These are phyloP conservation scores for Epinephelus malabaricus DNA, from an alignment of 2,797 vertebrate genomes.

Conservation along the genomic window DNA sequence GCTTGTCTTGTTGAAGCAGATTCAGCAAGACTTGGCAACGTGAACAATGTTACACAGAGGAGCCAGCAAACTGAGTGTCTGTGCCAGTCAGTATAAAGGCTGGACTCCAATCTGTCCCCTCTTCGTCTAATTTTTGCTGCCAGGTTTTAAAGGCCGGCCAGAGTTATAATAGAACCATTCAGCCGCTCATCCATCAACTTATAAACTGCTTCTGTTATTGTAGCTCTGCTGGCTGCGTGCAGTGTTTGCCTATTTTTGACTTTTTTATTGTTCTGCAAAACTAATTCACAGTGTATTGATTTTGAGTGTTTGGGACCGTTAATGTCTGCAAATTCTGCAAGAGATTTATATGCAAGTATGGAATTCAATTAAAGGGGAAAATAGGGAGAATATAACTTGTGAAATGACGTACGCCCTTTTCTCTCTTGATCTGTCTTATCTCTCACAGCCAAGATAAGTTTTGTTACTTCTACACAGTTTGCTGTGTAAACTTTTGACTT, in stretches of 20 bases:
- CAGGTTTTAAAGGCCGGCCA: constrained; percentile 68
- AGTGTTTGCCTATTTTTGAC: constrained; percentile 18
- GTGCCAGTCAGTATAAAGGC: constrained; percentile 69
- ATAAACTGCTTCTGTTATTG: constrained; percentile 63
- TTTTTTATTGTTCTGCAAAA: constrained; percentile 43
- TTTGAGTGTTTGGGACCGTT: constrained; percentile 28
- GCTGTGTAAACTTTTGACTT: neutral
- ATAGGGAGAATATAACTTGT: neutral
- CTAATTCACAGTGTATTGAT: constrained; percentile 50
- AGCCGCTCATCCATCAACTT: constrained; percentile 63
- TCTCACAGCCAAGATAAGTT: constrained; percentile 14
- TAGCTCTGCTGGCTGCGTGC: constrained; percentile 30
- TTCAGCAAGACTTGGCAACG: constrained; percentile 68
- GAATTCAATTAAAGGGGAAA: constrained; percentile 36
- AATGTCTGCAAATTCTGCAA: constrained; percentile 26
- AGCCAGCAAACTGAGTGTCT: constrained; percentile 56
- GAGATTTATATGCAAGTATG: constrained; percentile 38
- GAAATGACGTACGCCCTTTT: neutral
- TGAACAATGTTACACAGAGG: constrained; percentile 52
- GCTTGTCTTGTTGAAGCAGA: constrained; percentile 64
- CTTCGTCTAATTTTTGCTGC: constrained; percentile 65
- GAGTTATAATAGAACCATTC: constrained; percentile 66
- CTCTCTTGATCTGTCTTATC: constrained; percentile 15
- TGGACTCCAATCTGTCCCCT: constrained; percentile 70
- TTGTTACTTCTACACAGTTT: neutral